phyloP scores from a whole-genome alignment of 2,888 invertebrate genomes.

The Creontiades dilutus region DNA sequence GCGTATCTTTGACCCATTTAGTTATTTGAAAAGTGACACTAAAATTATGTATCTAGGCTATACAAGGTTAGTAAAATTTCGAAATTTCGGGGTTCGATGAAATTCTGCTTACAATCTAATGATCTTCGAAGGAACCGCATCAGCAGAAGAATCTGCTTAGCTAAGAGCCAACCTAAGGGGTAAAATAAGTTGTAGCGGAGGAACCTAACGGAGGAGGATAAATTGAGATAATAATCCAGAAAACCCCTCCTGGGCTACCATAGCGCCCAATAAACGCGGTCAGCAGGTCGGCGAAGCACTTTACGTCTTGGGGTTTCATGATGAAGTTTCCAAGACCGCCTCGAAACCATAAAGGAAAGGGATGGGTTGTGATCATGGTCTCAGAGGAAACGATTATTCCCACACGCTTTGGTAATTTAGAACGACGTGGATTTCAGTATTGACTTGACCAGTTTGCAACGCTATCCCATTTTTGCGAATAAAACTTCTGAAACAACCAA shows the following conservation, averaged over 20 bases:
- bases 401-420: background rate
- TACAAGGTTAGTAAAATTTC: background rate
- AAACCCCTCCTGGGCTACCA: background rate
- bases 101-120: background rate
- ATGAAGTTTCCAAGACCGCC: conserved; percentile 26
- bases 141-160: background rate
- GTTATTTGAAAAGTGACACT: no score
- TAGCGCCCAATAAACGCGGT: conserved; percentile 4
- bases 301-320: background rate
- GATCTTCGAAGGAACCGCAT: background rate
- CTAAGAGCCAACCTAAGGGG: background rate
- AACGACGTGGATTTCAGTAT: background rate
- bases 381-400: background rate
- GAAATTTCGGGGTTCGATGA: background rate
- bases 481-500: no score
- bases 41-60: no score
- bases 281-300: conserved; percentile 9
- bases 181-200: background rate
- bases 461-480: background rate
- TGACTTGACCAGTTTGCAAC: background rate
- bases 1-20: no score
- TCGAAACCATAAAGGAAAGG: background rate
- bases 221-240: background rate
- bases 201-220: background rate
- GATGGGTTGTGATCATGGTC: background rate